Base-by-base conservation (phyloP, 2,797 vertebrate species). In the Rachycentron canadum region DNA sequence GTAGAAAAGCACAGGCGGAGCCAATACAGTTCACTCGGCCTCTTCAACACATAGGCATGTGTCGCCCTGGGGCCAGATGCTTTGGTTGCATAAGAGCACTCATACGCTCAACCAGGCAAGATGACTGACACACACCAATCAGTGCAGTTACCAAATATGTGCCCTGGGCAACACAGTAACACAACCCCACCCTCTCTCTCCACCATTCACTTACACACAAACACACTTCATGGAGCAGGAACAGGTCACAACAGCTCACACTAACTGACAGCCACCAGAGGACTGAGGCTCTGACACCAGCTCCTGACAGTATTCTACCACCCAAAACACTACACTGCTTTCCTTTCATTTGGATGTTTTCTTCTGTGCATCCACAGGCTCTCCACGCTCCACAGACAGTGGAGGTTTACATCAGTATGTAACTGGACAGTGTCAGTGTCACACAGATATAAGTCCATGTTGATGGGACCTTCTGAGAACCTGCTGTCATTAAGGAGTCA, bases 51-150 rank as follows among this genome's bases (percentile, higher is more conserved):
- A 23, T n/a, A 50, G n/a, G 14, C 41, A 12, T 64, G 13, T 34
- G 45, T 50, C 26, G 55, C 41, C 61, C 28, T 63, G 43, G 68
- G 47, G 9, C 49, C 53, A 1, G 17, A 6, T 25, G 61, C 36
- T 63, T 67, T 69, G 41, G 49, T 79, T 73, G n/a, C 23, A 25
- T 62, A 76, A 79, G 52, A 32, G 60, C 40, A 62, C 23, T 53
- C 41, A 10, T 5, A 21, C 0, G 3, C 26, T 43, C 6, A 57
- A 28, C 43, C 45, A 67, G 49, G 11, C 36, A 30, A 17, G n/a
- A 61, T 9, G 13, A 60, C 28, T 25, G n/a, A 64, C 32, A 58
- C 26, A 30, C 6, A 14, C 16, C n/a, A 23, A 26, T 32, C n/a
- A 64, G 14, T 47, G 19, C 56, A 79, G 38, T 67, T 30, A 36